Percentiles rank a stretch among this genome's conserved stretches.
These are phyloP conservation scores for Glaucomys volans DNA, from an alignment of 2,113 vertebrate species.

Conservation along the genomic window DNA sequence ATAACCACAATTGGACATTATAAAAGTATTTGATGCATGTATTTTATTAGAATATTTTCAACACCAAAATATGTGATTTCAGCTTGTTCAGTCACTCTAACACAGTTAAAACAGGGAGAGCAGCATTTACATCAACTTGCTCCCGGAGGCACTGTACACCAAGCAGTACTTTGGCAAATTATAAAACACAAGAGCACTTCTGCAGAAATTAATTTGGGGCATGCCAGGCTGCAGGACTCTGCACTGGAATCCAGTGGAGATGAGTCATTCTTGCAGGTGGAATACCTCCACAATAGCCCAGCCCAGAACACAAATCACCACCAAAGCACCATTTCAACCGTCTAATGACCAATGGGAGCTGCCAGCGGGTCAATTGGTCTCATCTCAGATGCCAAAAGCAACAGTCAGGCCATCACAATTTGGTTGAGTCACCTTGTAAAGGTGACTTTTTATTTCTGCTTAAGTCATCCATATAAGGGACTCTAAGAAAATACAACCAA, in stretches of 20 bases:
- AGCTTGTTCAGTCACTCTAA: constrained; percentile 58
- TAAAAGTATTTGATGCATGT: constrained; percentile 26
- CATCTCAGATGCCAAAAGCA: not conserved
- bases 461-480: not conserved
- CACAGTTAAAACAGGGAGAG: constrained; percentile 61
- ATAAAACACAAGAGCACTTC: constrained; percentile 73
- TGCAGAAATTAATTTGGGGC: constrained; percentile 47
- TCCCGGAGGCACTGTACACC: constrained; percentile 48
- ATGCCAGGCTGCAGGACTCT: not conserved
- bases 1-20: not conserved
- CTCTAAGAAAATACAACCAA: constrained; percentile 1
- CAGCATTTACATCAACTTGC: constrained; percentile 46
- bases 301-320: not conserved
- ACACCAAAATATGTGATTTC: constrained; percentile 45
- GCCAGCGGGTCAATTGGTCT: not conserved
- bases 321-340: not conserved
- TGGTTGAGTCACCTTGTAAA: not conserved
- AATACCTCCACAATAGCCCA: not conserved
- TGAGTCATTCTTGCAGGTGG: not conserved
- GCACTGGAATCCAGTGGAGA: not conserved
- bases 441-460: constrained; percentile 37
- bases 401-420: not conserved
- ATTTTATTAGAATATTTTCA: constrained; percentile 85
- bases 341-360: not conserved
- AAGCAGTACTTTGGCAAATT: constrained; percentile 72